Base-by-base conservation (phyloP, 2,113 vertebrate genomes). In the Neodontobutis hainanensis region DNA sequence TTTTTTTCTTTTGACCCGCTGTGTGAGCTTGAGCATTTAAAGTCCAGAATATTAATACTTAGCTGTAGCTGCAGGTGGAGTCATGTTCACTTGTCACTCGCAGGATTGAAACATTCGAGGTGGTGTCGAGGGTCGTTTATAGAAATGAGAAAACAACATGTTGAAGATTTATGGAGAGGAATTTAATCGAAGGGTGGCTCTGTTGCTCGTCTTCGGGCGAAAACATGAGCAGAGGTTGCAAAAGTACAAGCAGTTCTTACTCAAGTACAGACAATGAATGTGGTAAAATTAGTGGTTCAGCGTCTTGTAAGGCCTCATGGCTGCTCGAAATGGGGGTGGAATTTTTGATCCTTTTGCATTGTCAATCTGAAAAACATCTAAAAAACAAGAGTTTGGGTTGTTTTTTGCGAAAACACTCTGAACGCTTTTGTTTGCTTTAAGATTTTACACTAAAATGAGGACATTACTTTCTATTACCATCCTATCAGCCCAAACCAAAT, bases 101-200 rank as follows among this genome's bases (percentile, higher is more conserved):
- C 50, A 14, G 48, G 59, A 75, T 57, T 76, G 73, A 84, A 60
- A 68, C 36, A 70, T 65, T 65, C 3, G 65, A 14, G 64, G 68
- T 53, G 51, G 44, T 70, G 53, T 65, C 15, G 57, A 36, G 27
- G 47, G 61, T n/a, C 58, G 65, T 6, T 10, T 40, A 11, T 64
- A 64, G 53, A 61, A 60, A 72, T 65, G 55, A 14, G 46, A 57
- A 51, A 34, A 5, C 12, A 11, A 56, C 51, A 44, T 16, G 34
- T 6, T 8, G 15, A 50, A 60, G 87, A 80, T 87, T 85, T 85
- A 87, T 62, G 72, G 70, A 62, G 12, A 68, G 52, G 79, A 80
- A 82, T 85, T 51, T 48, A 80, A 84, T 60, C 73, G 62, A 75
- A 65, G 80, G 63, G 73, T 58, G 73, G 53, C 42, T 46, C 38